Conservation (phyloP, 2,113 vertebrate species). For the Oreochromis spilurus region DNA sequence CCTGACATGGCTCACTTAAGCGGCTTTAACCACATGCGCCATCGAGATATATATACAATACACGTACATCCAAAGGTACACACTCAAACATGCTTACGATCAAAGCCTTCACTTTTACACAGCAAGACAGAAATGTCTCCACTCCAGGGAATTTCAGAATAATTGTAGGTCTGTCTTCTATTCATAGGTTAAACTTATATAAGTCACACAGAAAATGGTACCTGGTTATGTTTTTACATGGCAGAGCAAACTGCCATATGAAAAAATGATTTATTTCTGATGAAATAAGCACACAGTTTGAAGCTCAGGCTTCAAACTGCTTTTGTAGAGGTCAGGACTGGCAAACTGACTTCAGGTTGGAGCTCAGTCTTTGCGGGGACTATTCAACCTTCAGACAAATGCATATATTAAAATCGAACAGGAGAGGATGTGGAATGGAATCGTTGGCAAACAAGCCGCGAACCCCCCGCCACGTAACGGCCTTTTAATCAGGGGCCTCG, state of each 20-base stretch:
- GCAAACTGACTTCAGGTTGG: neutral
- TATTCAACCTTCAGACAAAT: neutral
- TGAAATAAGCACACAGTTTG: neutral
- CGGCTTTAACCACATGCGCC: neutral
- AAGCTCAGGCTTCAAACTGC: neutral
- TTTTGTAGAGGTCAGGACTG: neutral
- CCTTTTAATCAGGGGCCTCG: conserved; percentile 52
- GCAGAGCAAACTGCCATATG: neutral
- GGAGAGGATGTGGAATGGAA: neutral
- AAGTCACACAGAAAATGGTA: neutral
- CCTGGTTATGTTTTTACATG: neutral
- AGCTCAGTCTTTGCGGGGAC: neutral
- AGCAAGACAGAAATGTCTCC: neutral
- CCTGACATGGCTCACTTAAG: neutral
- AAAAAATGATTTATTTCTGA: neutral
- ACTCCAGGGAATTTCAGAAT: neutral
- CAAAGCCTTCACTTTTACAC: neutral
- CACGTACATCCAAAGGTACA: neutral
- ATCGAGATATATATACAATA: neutral
- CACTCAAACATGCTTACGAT: neutral
- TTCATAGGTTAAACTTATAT: neutral
- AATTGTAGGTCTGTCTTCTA: neutral
- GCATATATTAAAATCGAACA: neutral
- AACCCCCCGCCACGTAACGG: conserved; percentile 3
- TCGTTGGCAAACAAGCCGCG: conserved; percentile 7